A percentile compares a stretch with the other conserved stretches of the same genome.
Evolutionary conservation across 64 coral and sea anemone genomes (phyloP).

Genomic region (Acropora yongei): DNA sequence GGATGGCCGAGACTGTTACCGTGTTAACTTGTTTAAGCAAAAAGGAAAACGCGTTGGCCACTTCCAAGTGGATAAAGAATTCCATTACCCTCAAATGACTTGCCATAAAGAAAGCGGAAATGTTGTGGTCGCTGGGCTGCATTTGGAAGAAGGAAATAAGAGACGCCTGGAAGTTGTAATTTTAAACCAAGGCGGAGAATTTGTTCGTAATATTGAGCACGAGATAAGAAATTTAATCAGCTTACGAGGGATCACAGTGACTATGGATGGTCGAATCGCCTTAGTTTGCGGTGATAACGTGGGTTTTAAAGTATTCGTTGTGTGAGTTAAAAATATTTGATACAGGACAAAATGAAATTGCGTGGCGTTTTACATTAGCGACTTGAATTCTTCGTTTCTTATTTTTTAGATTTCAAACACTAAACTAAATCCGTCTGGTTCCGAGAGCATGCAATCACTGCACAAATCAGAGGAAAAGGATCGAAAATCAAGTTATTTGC

Average conservation of each 20-base stretch:
- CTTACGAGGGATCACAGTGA: constrained; percentile 31
- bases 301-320: not conserved
- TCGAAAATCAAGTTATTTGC: too few species aligned
- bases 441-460: too few species aligned
- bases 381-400: too few species aligned
- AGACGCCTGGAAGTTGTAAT: not conserved
- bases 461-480: too few species aligned
- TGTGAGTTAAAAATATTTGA: not conserved
- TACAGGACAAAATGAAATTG: too few species aligned
- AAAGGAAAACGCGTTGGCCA: not conserved
- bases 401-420: too few species aligned
- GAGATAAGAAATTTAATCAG: not conserved
- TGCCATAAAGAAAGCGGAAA: constrained; percentile 24
- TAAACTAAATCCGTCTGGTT: too few species aligned
- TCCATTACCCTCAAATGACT: not conserved
- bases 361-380: too few species aligned
- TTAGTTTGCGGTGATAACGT: not conserved
- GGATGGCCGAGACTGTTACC: not conserved
- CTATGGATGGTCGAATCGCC: constrained; percentile 19
- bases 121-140: constrained; percentile 16
- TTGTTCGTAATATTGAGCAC: not conserved
- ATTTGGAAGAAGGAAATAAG: not conserved
- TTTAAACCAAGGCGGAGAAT: constrained; percentile 31
- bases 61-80: constrained; percentile 3
- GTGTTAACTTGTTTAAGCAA: constrained; percentile 25